These are phyloP conservation scores for Uria aalge DNA, from an alignment of 2,113 vertebrate species.

Conservation along the genomic window DNA sequence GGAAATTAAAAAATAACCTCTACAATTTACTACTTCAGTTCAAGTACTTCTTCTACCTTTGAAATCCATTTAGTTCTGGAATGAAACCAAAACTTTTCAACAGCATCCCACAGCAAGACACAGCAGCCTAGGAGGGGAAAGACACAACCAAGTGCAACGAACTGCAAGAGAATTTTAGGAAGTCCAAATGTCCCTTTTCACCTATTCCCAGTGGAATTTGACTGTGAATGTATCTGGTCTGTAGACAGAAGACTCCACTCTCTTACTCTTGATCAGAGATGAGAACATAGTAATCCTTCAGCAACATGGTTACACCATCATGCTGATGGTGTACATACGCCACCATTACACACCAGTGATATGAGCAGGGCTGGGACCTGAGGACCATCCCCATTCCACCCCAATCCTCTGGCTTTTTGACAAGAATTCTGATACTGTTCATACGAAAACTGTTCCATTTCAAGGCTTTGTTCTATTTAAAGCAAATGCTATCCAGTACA, in stretches of 20 bases:
- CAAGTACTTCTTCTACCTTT: not conserved
- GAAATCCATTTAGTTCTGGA: not conserved
- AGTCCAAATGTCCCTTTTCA: not conserved
- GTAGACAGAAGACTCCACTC: not conserved
- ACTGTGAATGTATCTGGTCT: not conserved
- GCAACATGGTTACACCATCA: not conserved
- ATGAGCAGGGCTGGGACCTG: not conserved
- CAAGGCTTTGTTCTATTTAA: conserved; percentile 5
- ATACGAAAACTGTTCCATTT: not conserved
- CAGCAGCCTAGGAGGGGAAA: not conserved
- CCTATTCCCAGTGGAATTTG: not conserved
- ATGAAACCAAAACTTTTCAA: not conserved
- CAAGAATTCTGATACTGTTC: not conserved
- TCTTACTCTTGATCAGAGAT: not conserved
- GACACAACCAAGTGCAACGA: not conserved
- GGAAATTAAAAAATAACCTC: not conserved
- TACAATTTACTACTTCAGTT: not conserved
- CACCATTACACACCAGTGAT: not conserved
- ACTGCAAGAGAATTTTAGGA: not conserved
- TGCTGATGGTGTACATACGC: too few relatives aligned
- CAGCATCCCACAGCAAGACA: not conserved
- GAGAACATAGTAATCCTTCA: not conserved
- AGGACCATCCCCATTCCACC: not conserved
- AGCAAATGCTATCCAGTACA: not conserved
- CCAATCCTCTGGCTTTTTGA: not conserved